Evolutionary conservation across 2,113 vertebrate genomes (phyloP).

Genomic region (Neodontobutis hainanensis): DNA sequence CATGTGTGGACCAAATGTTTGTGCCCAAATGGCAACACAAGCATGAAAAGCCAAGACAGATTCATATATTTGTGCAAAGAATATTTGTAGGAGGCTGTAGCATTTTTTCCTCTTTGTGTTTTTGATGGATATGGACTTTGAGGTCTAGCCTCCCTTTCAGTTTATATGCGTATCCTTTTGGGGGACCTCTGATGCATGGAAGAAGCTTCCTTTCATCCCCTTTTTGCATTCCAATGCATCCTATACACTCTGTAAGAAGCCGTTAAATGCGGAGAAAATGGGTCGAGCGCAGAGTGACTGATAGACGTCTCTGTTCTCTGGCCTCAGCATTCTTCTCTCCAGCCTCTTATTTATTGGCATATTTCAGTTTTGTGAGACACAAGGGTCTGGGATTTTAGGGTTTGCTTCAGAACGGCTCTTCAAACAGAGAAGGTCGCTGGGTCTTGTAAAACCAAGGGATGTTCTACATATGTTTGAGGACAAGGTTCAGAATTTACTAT

Average conservation of each 20-base stretch:
- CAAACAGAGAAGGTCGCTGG: neutral
- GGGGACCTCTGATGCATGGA: slow-evolving; percentile 67
- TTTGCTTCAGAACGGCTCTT: neutral
- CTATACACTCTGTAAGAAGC: slow-evolving; percentile 61
- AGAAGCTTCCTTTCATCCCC: slow-evolving; percentile 75
- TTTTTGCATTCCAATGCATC: slow-evolving; percentile 77
- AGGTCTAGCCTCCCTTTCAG: slow-evolving; percentile 67
- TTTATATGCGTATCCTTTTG: slow-evolving; percentile 74
- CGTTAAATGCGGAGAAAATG: slow-evolving; percentile 70
- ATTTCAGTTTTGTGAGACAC: slow-evolving; percentile 43
- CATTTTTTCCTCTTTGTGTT: slow-evolving; percentile 17
- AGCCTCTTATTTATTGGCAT: slow-evolving; percentile 54
- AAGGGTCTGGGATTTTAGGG: neutral
- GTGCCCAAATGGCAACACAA: neutral
- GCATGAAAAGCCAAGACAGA: neutral
- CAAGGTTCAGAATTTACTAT: neutral
- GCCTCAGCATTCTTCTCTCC: slow-evolving; percentile 53
- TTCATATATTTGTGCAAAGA: neutral
- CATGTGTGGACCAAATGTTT: slow-evolving; percentile 33
- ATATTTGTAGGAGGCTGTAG: neutral
- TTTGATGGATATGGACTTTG: slow-evolving; percentile 44
- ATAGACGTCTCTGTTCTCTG: slow-evolving; percentile 69
- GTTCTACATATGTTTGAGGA: neutral
- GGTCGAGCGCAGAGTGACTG: slow-evolving; percentile 60
- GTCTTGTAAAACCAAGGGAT: neutral